Evolutionary conservation across 2,797 vertebrate genomes (phyloP).

Genomic region (Sebastes alutus): DNA sequence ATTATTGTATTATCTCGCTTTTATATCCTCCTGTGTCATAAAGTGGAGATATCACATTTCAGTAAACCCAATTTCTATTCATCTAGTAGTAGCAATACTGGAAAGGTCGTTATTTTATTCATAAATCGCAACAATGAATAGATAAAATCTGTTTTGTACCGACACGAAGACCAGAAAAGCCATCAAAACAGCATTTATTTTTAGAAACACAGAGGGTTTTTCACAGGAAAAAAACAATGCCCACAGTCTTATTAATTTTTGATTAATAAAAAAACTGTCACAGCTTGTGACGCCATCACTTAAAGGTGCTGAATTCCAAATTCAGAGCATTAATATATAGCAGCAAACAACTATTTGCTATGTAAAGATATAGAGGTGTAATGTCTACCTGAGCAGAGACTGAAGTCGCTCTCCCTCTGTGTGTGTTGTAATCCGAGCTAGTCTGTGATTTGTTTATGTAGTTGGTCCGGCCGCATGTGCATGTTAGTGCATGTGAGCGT

Average conservation of each 20-base stretch:
- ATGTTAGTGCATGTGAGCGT: neutral
- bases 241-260: neutral
- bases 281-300: neutral
- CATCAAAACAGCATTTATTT: neutral
- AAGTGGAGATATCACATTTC: conserved; percentile 1
- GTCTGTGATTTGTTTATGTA: neutral
- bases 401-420: too few species aligned
- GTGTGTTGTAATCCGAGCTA: too few species aligned
- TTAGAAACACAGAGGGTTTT: neutral
- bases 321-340: neutral
- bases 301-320: neutral
- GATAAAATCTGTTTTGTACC: neutral
- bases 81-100: neutral
- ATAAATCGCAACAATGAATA: neutral
- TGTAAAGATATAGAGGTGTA: neutral
- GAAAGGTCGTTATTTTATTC: neutral
- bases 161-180: neutral
- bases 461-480: neutral
- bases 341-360: neutral
- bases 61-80: neutral
- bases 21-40: conserved; percentile 1
- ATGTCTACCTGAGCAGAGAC: neutral
- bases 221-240: neutral
- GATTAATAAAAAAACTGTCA: neutral
- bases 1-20: conserved; percentile 30